These are phyloP conservation scores for Agraylea sexmaculata DNA, from an alignment of 1,140 invertebrate genomes.

Conservation along the genomic window DNA sequence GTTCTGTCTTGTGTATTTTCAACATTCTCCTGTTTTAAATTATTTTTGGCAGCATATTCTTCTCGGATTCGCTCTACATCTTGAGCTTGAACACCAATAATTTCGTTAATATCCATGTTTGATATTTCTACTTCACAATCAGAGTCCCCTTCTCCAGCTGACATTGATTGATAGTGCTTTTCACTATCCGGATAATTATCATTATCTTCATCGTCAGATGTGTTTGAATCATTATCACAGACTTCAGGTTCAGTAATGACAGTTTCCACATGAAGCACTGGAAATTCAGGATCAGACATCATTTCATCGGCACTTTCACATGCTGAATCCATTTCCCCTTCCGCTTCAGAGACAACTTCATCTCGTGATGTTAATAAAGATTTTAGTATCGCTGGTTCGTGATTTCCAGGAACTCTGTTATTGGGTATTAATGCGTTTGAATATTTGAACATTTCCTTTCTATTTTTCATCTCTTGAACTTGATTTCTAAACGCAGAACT, in stretches of 20 bases:
- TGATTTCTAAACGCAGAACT: too few species aligned
- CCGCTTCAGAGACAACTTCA: constrained; percentile 35
- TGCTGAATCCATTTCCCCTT: constrained; percentile 32
- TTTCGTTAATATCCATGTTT: constrained; percentile 19
- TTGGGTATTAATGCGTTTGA: too few species aligned
- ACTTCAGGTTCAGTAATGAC: constrained; percentile 35
- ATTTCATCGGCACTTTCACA: constrained; percentile 38
- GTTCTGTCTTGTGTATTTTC: constrained; percentile 24
- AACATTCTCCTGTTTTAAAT: constrained; percentile 2
- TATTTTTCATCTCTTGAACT: too few species aligned
- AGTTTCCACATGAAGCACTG: constrained; percentile 37
- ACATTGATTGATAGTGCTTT: constrained; percentile 9
- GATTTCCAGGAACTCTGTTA: too few species aligned
- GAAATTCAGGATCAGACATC: constrained; percentile 38
- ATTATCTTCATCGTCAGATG: constrained; percentile 8
- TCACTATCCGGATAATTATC: constrained; percentile 6
- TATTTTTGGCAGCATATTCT: background rate
- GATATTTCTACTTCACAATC: constrained; percentile 16
- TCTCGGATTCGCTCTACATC: background rate
- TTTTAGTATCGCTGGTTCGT: constrained; percentile 39
- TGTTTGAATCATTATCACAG: constrained; percentile 23
- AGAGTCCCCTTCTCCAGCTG: constrained; percentile 11
- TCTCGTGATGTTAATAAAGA: constrained; percentile 34
- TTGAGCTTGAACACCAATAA: constrained; percentile 9
- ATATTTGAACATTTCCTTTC: too few species aligned